Percentiles rank a stretch among this genome's conserved stretches.
These are phyloP conservation scores for Hydropsyche tenuis DNA, from an alignment of 1,140 invertebrate species.

Conservation along the genomic window DNA sequence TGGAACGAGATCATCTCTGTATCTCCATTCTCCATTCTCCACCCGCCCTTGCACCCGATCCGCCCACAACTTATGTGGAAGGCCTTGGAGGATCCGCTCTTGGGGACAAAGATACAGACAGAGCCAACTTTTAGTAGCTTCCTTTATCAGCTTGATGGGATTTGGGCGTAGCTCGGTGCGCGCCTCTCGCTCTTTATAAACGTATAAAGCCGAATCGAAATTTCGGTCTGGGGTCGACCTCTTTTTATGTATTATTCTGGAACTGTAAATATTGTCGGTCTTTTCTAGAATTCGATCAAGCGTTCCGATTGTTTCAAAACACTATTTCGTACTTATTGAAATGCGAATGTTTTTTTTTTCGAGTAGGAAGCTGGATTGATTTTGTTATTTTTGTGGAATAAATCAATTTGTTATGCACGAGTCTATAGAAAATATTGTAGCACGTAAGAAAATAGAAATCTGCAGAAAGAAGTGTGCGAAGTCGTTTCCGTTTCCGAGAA, in stretches of 20 bases:
- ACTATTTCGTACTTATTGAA: too few relatives aligned
- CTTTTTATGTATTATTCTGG: too few relatives aligned
- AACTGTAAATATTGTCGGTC: too few relatives aligned
- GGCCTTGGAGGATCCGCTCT: constrained; percentile 1
- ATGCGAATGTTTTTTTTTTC: too few relatives aligned
- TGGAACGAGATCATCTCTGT: constrained; percentile 29
- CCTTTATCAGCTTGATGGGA: constrained; percentile 50
- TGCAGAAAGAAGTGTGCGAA: constrained; percentile 14
- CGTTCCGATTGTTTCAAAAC: too few relatives aligned
- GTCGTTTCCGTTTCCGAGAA: constrained; percentile 38
- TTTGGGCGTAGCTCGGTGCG: constrained; percentile 48
- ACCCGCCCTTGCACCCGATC: not conserved
- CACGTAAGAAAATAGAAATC: too few relatives aligned
- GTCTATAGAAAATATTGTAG: not conserved
- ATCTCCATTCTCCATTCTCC: not conserved
- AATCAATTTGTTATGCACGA: not conserved
- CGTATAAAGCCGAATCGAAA: constrained; percentile 49
- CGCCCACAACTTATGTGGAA: too few relatives aligned
- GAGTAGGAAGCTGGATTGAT: too few relatives aligned
- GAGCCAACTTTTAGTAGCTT: constrained; percentile 45
- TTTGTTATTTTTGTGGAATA: not conserved
- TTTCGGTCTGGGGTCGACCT: constrained; percentile 45
- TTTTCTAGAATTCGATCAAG: too few relatives aligned
- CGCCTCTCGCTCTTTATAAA: constrained; percentile 47
- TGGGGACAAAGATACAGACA: constrained; percentile 35